These are phyloP conservation scores for Butorides virescens DNA, from an alignment of 2,113 vertebrate species.

Conservation along the genomic window DNA sequence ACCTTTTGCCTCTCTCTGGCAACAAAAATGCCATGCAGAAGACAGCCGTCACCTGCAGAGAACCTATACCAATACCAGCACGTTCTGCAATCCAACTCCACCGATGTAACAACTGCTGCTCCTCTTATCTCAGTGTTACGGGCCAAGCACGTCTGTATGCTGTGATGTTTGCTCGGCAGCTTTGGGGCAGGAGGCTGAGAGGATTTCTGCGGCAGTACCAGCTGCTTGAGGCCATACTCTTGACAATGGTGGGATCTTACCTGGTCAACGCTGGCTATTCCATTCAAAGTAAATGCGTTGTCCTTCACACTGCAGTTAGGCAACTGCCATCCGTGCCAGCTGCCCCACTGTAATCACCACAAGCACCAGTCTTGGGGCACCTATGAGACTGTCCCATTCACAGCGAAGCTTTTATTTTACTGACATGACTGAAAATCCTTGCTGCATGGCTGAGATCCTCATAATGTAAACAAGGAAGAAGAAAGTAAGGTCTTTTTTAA, in stretches of 20 bases:
- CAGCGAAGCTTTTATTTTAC: not conserved
- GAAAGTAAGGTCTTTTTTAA: not conserved
- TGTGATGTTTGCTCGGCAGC: not conserved
- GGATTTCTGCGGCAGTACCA: not conserved
- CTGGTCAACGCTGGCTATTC: not conserved
- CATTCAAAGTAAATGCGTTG: too few relatives aligned
- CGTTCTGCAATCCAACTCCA: not conserved
- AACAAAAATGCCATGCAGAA: not conserved
- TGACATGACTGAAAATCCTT: not conserved
- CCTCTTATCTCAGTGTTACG: rapidly evolving
- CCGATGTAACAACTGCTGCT: rapidly evolving
- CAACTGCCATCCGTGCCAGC: not conserved
- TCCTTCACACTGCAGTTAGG: not conserved
- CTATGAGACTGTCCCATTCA: not conserved
- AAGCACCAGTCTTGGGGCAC: not conserved
- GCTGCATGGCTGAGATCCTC: not conserved
- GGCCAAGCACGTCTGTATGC: not conserved
- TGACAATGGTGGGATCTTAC: not conserved
- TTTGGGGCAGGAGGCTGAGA: not conserved
- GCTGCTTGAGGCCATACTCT: not conserved
- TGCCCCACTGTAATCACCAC: not conserved
- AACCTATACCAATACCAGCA: not conserved
- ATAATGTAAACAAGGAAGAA: not conserved
- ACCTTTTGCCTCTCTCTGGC: not conserved
- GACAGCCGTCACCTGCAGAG: not conserved